Evolutionary conservation across 2,888 invertebrate genomes (phyloP).

Genomic region (Andrena fulva): DNA sequence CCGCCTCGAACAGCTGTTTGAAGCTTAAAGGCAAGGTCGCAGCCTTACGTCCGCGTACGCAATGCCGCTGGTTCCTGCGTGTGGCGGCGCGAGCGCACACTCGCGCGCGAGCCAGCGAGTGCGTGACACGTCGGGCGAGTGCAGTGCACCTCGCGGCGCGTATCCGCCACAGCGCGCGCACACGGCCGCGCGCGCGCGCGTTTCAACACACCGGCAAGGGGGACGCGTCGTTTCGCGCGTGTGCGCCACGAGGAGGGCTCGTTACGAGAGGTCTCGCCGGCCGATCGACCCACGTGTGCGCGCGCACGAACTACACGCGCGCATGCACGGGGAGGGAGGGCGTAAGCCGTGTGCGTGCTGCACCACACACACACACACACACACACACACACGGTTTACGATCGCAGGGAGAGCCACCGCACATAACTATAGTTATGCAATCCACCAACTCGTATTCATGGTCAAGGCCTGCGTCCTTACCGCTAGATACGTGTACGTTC

Average conservation of each 20-base stretch:
- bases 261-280: constrained; percentile 20
- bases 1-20: constrained; percentile 78
- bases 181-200: background rate
- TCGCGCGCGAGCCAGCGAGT: constrained; percentile 17
- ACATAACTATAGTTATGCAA: constrained; percentile 81
- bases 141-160: constrained; percentile 43
- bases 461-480: constrained; percentile 78
- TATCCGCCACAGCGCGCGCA: constrained; percentile 18
- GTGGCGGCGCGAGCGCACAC: constrained; percentile 4
- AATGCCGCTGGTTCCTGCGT: constrained; percentile 44
- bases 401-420: constrained; percentile 69
- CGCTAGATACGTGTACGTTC: constrained; percentile 50
- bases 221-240: constrained; percentile 3
- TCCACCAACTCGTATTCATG: constrained; percentile 79
- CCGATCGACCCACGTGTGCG: constrained; percentile 58
- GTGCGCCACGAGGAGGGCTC: background rate
- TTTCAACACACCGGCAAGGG: background rate
- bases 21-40: constrained; percentile 81
- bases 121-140: constrained; percentile 44
- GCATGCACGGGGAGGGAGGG: background rate
- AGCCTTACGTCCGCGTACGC: constrained; percentile 70
- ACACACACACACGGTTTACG: constrained; percentile 31
- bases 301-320: constrained; percentile 36
- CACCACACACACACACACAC: background rate
- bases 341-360: constrained; percentile 2